Conservation (phyloP, 2,888 invertebrate species). For the Calliopum simillimum region DNA sequence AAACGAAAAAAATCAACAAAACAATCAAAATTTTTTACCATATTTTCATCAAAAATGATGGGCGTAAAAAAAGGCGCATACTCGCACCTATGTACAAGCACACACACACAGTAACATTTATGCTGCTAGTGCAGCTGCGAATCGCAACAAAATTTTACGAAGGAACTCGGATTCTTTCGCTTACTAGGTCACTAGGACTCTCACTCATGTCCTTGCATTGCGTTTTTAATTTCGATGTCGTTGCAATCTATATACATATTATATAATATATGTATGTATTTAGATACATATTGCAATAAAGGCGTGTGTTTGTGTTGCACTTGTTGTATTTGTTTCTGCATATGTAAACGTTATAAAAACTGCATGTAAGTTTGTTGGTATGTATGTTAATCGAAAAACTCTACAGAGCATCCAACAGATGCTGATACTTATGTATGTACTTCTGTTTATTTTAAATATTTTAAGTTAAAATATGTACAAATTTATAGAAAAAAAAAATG, state of each 20-base stretch:
- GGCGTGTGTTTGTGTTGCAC: conserved; percentile 17
- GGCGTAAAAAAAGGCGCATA: not conserved
- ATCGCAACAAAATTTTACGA: conserved; percentile 17
- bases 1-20: conserved; percentile 28
- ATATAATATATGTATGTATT: conserved; percentile 12
- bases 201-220: conserved; percentile 64
- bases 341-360: not conserved
- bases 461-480: too few relatives aligned
- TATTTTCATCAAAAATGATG: not conserved
- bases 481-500: too few relatives aligned
- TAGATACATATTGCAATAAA: not conserved
- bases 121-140: conserved; percentile 14
- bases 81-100: conserved; percentile 20
- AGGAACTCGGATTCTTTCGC: conserved; percentile 46
- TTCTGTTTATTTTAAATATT: too few relatives aligned
- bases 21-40: not conserved
- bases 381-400: too few relatives aligned
- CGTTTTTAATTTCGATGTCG: conserved; percentile 54
- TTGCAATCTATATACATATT: conserved; percentile 37
- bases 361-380: too few relatives aligned
- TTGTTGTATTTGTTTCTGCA: not conserved
- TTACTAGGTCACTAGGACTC: conserved; percentile 66
- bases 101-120: conserved; percentile 4
- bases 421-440: too few relatives aligned
- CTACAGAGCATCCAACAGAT: too few relatives aligned